These are phyloP conservation scores for Thymallus thymallus DNA, from an alignment of 2,113 vertebrate species.

Conservation along the genomic window DNA sequence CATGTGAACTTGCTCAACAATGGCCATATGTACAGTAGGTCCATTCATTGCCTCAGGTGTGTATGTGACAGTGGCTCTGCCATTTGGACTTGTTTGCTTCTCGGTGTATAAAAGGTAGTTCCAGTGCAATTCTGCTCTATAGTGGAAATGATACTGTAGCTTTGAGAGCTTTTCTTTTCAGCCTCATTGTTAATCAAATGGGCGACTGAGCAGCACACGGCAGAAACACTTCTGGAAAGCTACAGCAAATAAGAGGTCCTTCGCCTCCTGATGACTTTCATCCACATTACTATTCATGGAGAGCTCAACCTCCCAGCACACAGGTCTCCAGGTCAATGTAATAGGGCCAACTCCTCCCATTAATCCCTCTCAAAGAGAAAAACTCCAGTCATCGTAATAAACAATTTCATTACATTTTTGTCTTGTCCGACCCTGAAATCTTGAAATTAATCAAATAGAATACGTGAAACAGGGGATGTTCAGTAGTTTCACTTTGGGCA, in stretches of 20 bases:
- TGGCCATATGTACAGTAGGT: background rate
- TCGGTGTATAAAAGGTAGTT: background rate
- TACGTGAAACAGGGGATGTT: constrained; percentile 3
- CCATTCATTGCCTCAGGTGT: background rate
- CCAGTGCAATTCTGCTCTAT: constrained; percentile 6
- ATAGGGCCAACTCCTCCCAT: constrained; percentile 33
- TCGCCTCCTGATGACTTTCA: background rate
- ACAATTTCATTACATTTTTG: too few species aligned
- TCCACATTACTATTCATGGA: constrained; percentile 45
- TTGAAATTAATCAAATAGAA: constrained; percentile 8
- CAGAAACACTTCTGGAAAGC: background rate
- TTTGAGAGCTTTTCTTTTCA: constrained; percentile 5
- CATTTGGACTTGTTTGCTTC: background rate
- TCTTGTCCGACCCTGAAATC: background rate
- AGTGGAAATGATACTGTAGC: background rate
- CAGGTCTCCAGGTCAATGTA: constrained; percentile 21
- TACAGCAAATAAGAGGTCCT: constrained; percentile 6
- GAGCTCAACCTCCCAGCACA: constrained; percentile 32
- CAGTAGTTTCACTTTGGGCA: too few species aligned
- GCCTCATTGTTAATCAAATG: constrained; percentile 31
- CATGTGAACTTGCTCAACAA: background rate
- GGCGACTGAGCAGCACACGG: constrained; percentile 19
- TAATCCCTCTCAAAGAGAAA: constrained; percentile 36
- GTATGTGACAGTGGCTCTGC: background rate
- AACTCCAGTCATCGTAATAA: background rate